phyloP scores from a whole-genome alignment of 2,113 vertebrate genomes.

The Ovis canadensis region DNA sequence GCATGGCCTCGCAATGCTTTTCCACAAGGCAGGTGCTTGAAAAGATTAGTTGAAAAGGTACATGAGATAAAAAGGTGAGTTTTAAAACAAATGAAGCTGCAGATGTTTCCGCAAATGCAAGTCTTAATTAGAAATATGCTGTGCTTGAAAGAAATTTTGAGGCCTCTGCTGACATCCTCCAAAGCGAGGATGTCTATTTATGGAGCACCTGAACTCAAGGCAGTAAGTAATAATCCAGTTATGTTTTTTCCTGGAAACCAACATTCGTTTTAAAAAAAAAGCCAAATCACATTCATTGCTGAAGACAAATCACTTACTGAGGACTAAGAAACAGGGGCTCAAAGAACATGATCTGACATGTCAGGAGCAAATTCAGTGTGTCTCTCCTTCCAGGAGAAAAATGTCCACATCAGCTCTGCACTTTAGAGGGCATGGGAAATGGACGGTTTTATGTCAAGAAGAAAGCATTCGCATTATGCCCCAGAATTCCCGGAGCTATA shows the following conservation, averaged over 20 bases:
- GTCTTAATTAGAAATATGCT: not conserved
- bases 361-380: not conserved
- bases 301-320: not conserved
- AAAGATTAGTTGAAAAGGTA: not conserved
- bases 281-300: not conserved
- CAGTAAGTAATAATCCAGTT: not conserved
- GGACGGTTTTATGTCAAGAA: not conserved
- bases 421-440: not conserved
- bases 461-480: not conserved
- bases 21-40: not conserved
- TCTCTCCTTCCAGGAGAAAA: not conserved
- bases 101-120: not conserved
- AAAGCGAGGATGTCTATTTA: not conserved
- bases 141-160: not conserved
- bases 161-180: not conserved
- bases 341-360: not conserved
- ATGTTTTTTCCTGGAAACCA: not conserved
- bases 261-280: not conserved
- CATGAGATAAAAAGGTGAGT: not conserved
- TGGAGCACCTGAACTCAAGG: not conserved
- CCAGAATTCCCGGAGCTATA: not conserved
- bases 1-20: not conserved
- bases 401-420: not conserved
- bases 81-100: not conserved
- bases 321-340: not conserved